A percentile compares a stretch with the other conserved stretches of the same genome.
These are phyloP conservation scores for Psilopogon haemacephalus DNA, from an alignment of 2,113 vertebrate genomes.

Conservation along the genomic window DNA sequence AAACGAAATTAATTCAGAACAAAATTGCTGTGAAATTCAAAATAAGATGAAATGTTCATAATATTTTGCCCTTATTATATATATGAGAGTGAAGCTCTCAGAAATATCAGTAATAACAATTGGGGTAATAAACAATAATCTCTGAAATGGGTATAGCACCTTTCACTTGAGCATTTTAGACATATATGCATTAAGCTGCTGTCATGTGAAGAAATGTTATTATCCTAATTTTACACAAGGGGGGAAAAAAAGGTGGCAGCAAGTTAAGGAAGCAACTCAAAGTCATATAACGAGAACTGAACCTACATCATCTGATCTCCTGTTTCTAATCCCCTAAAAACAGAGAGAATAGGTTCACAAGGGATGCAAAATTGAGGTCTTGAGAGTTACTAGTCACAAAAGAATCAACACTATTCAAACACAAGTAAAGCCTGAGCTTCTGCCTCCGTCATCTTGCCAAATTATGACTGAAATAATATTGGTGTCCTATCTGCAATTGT, in stretches of 20 bases:
- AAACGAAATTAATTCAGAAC: constrained; percentile 54
- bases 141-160: neutral
- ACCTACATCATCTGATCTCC: neutral
- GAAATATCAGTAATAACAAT: neutral
- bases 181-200: neutral
- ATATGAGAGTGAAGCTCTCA: neutral
- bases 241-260: neutral
- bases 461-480: neutral
- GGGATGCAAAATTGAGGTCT: neutral
- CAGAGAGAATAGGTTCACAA: neutral
- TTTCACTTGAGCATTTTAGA: constrained; percentile 21
- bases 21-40: constrained; percentile 37
- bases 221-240: constrained; percentile 51
- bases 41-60: constrained; percentile 39
- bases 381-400: neutral
- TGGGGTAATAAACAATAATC: constrained; percentile 27
- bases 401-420: neutral
- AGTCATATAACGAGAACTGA: constrained; percentile 1
- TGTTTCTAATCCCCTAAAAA: neutral
- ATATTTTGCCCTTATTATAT: constrained; percentile 20
- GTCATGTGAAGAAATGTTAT: constrained; percentile 21
- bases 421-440: neutral
- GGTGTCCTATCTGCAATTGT: neutral
- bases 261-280: constrained; percentile 17
- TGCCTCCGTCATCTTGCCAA: neutral